Conservation (phyloP, 1,140 invertebrate genomes). For the Brachionus rubens region DNA sequence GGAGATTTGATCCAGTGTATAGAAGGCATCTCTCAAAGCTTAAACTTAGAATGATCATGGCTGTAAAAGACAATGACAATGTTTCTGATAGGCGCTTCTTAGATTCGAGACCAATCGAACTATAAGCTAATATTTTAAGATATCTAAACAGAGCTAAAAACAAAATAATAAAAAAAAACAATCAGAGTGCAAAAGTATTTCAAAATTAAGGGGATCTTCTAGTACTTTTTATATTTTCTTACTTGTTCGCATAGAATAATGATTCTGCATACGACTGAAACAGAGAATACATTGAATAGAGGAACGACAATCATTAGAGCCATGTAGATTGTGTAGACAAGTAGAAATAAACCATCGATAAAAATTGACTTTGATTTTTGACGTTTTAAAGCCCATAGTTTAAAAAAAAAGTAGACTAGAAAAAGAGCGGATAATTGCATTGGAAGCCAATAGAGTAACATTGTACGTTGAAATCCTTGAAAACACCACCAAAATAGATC, state of each 20-base stretch:
- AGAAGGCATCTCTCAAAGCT: no score
- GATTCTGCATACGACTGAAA: neutral
- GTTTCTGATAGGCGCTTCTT: no score
- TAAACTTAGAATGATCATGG: no score
- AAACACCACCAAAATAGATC: constrained; percentile 63
- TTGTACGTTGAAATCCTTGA: constrained; percentile 62
- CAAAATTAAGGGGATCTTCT: no score
- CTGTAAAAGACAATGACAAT: no score
- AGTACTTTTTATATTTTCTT: constrained; percentile 47
- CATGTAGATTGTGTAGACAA: neutral
- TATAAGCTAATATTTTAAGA: no score
- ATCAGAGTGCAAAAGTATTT: neutral
- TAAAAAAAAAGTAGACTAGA: constrained; percentile 63
- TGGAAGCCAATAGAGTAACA: constrained; percentile 64
- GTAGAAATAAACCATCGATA: constrained; percentile 6
- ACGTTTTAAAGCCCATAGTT: constrained; percentile 59
- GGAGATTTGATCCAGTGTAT: no score
- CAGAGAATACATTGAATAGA: constrained; percentile 50
- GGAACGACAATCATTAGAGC: neutral
- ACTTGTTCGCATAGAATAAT: constrained; percentile 66
- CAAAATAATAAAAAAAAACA: neutral
- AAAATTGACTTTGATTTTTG: neutral
- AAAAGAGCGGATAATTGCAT: constrained; percentile 63
- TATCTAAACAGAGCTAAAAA: no score
- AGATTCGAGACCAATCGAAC: no score